Conservation (phyloP, 1,140 invertebrate genomes). For the Macrobrachium rosenbergii region DNA sequence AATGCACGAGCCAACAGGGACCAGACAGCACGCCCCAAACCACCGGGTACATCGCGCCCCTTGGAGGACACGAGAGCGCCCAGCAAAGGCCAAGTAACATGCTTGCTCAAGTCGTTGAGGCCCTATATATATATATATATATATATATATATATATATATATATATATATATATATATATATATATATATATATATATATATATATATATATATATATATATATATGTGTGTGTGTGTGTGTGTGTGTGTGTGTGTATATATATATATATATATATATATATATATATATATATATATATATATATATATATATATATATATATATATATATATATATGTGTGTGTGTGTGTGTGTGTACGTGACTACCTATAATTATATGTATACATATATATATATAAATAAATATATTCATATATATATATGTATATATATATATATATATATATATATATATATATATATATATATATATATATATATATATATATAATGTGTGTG, state of each 20-base stretch:
- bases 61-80: too few relatives aligned
- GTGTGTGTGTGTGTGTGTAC: too few relatives aligned
- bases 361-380: too few relatives aligned
- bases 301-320: slow-evolving; percentile 11
- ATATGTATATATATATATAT: background rate
- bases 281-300: slow-evolving; percentile 11
- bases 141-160: background rate
- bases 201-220: slow-evolving; percentile 11
- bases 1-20: too few relatives aligned
- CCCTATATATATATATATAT: too few relatives aligned
- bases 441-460: slow-evolving; percentile 5
- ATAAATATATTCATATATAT: background rate
- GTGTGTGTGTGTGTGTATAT: background rate
- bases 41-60: too few relatives aligned
- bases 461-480: slow-evolving; percentile 11
- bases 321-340: slow-evolving; percentile 1
- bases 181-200: slow-evolving; percentile 7
- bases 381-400: too few relatives aligned
- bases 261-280: background rate
- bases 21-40: too few relatives aligned
- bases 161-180: slow-evolving; percentile 1
- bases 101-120: too few relatives aligned
- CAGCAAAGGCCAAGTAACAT: too few relatives aligned
- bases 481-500: slow-evolving; percentile 11
- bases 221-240: background rate